phyloP scores from a whole-genome alignment of 1,140 invertebrate species.

The Drosophila rhopaloa region DNA sequence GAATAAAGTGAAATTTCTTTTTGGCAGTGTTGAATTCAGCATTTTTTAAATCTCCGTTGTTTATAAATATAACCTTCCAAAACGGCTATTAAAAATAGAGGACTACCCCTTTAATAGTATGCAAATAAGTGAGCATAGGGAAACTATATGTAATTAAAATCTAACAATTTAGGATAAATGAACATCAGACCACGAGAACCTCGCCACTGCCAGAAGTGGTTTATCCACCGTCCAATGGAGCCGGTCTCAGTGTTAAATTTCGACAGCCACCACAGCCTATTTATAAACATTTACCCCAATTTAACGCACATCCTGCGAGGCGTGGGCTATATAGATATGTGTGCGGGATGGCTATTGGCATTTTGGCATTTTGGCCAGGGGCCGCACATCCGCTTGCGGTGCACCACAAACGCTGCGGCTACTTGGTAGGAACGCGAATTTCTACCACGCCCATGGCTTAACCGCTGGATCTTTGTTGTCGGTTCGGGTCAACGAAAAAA shows the following conservation, averaged over 20 bases:
- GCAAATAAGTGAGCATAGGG: conserved; percentile 22
- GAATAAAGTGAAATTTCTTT: no score
- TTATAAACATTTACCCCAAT: conserved; percentile 74
- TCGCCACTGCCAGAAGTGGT: conserved; percentile 56
- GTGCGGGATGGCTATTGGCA: conserved; percentile 17
- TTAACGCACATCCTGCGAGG: conserved; percentile 22
- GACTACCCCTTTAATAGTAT: neutral
- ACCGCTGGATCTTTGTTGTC: conserved; percentile 30
- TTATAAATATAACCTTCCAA: no score
- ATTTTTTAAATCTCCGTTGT: no score
- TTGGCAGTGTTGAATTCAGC: no score
- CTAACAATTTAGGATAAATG: conserved; percentile 37
- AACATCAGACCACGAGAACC: conserved; percentile 21
- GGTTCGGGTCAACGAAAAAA: conserved; percentile 3
- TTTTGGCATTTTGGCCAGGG: conserved; percentile 30
- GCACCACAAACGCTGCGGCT: conserved; percentile 73
- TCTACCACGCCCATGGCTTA: conserved; percentile 17
- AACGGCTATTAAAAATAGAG: no score
- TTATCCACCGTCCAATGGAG: conserved; percentile 29
- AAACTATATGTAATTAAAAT: conserved; percentile 44
- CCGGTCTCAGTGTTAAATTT: conserved; percentile 56
- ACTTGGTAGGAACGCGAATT: conserved; percentile 9
- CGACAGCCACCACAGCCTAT: conserved; percentile 63
- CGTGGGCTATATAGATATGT: conserved; percentile 12
- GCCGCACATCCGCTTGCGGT: conserved; percentile 68